A percentile compares a stretch with the other conserved stretches of the same genome.
Evolutionary conservation across 2,797 vertebrate species (phyloP).

Genomic region (Mormyrops attenuatus): DNA sequence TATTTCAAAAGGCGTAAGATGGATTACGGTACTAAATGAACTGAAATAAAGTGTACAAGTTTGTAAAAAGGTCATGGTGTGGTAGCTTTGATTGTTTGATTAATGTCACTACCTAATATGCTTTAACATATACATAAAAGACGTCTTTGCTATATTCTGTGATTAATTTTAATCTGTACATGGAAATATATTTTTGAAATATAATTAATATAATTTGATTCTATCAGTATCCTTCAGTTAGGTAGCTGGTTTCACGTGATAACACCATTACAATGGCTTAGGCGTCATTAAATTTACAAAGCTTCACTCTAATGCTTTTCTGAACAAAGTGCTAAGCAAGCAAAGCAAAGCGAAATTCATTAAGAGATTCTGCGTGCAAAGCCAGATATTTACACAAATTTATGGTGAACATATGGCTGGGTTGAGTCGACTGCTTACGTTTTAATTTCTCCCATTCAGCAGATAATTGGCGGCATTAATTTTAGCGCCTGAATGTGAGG

Average conservation of each 20-base stretch:
- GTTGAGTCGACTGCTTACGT: not conserved
- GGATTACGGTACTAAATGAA: not conserved
- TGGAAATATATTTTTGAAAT: not conserved
- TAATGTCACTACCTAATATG: not conserved
- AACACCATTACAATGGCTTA: not conserved
- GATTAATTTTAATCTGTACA: not conserved
- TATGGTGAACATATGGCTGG: not conserved
- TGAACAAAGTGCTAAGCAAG: constrained; percentile 9
- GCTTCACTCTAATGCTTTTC: not conserved
- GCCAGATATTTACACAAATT: not conserved
- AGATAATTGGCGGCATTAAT: constrained; percentile 4
- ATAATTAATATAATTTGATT: not conserved
- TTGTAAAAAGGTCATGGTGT: not conserved
- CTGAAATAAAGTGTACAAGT: not conserved
- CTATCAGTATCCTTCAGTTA: not conserved
- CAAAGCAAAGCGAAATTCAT: not conserved
- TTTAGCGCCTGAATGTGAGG: not conserved
- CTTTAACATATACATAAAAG: not conserved
- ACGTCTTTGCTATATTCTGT: not conserved
- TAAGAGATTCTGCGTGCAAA: not conserved
- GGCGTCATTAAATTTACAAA: not conserved
- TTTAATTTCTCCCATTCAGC: constrained; percentile 3
- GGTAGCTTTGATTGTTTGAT: not conserved
- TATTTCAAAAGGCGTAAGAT: not conserved
- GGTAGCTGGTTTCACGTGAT: not conserved